A percentile compares a stretch with the other conserved stretches of the same genome.
These are phyloP conservation scores for Stegastes partitus DNA, from an alignment of 2,113 vertebrate genomes.

Conservation along the genomic window DNA sequence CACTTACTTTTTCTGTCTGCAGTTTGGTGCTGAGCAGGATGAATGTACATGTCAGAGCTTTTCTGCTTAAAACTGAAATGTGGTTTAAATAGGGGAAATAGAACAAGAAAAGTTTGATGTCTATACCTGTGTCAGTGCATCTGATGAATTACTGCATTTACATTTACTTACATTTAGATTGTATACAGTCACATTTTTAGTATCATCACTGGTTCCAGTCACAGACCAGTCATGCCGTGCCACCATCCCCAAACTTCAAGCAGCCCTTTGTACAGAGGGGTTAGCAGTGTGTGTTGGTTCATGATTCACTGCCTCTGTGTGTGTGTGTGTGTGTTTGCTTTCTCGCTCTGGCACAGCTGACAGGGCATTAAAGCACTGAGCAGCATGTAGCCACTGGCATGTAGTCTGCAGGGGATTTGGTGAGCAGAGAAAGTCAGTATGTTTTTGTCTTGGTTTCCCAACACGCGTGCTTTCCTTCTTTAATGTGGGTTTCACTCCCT, in stretches of 20 bases:
- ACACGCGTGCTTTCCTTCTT: constrained; percentile 34
- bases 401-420: constrained; percentile 49
- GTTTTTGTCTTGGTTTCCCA: constrained; percentile 53
- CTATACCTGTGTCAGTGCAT: not conserved
- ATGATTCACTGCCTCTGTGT: constrained; percentile 28
- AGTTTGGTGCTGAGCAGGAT: not conserved
- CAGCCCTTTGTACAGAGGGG: constrained; percentile 53
- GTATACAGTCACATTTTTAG: not conserved
- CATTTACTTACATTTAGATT: no score
- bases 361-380: constrained; percentile 50
- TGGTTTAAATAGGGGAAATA: no score
- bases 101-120: not conserved
- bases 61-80: not conserved
- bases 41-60: not conserved
- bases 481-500: constrained; percentile 43
- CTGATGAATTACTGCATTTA: not conserved
- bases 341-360: constrained; percentile 64
- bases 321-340: constrained; percentile 25
- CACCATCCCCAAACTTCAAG: constrained; percentile 24
- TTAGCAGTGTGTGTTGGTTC: constrained; percentile 40
- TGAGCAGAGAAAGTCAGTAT: constrained; percentile 47
- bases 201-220: constrained; percentile 2
- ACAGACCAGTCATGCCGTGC: constrained; percentile 24
- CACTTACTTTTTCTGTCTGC: not conserved
- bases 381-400: constrained; percentile 65